These are phyloP conservation scores for Diachrysia chrysitis DNA, from an alignment of 2,888 invertebrate species.

Conservation along the genomic window DNA sequence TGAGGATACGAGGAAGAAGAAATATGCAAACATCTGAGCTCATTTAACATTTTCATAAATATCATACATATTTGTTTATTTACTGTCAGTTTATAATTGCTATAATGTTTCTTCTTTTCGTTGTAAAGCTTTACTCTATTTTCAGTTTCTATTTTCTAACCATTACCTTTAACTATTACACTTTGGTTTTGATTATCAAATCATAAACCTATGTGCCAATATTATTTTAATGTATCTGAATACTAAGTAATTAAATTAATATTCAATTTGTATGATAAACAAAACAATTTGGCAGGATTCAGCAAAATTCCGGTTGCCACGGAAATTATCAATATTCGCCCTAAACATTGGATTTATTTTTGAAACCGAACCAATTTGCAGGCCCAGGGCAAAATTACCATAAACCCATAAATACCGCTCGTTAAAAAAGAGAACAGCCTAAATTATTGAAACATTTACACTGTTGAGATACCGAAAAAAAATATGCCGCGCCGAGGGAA, in stretches of 20 bases:
- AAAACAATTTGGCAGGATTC: background rate
- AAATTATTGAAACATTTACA: constrained; percentile 71
- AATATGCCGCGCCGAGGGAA: constrained; percentile 70
- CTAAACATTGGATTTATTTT: constrained; percentile 16
- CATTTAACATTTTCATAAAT: too few species aligned
- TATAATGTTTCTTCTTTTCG: too few species aligned
- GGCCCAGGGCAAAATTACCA: constrained; percentile 57
- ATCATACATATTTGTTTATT: too few species aligned
- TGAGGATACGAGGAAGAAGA: too few species aligned
- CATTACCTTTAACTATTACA: too few species aligned
- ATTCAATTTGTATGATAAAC: background rate
- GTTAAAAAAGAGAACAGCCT: constrained; percentile 61
- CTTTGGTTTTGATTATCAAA: too few species aligned
- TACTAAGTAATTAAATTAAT: background rate
- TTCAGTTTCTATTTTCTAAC: too few species aligned
- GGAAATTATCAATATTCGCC: constrained; percentile 17
- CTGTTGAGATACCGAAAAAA: constrained; percentile 64
- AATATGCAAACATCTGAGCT: too few species aligned
- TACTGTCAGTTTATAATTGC: too few species aligned
- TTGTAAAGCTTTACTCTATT: too few species aligned
- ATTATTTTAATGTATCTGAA: background rate
- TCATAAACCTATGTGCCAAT: too few species aligned
- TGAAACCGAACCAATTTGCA: constrained; percentile 25
- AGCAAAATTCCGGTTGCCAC: background rate
- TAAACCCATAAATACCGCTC: constrained; percentile 62